These are phyloP conservation scores for Micropterix aruncella DNA, from an alignment of 2,888 invertebrate species.

Conservation along the genomic window DNA sequence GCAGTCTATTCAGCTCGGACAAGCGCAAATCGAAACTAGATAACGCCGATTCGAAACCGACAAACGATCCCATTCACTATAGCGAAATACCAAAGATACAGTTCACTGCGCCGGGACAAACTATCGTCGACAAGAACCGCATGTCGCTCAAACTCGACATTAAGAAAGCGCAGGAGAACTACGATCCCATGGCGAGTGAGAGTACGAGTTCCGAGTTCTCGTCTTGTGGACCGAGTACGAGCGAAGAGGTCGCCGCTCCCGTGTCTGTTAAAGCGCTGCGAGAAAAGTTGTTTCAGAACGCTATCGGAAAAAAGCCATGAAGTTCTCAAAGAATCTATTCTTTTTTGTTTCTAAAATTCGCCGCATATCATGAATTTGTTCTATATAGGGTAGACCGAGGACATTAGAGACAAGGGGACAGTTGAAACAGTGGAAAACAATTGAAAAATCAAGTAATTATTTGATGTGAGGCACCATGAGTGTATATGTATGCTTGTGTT, in stretches of 20 bases:
- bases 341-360: too few species aligned
- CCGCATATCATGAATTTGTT: too few species aligned
- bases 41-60: background rate
- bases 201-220: slow-evolving; percentile 11
- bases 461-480: too few species aligned
- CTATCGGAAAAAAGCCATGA: background rate
- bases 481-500: too few species aligned
- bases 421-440: too few species aligned
- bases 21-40: slow-evolving; percentile 10
- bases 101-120: slow-evolving; percentile 1
- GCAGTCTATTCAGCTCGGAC: slow-evolving; percentile 14
- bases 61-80: background rate
- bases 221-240: slow-evolving; percentile 15
- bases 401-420: too few species aligned
- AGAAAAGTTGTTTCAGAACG: slow-evolving; percentile 9
- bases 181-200: slow-evolving; percentile 2
- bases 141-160: slow-evolving; percentile 16
- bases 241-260: slow-evolving; percentile 8
- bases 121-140: slow-evolving; percentile 19
- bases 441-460: too few species aligned
- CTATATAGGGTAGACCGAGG: too few species aligned
- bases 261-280: slow-evolving; percentile 16
- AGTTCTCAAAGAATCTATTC: too few species aligned
- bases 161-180: slow-evolving; percentile 9
- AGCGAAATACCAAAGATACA: background rate